These are phyloP conservation scores for Thecocarcelia acutangulata DNA, from an alignment of 2,888 invertebrate genomes.

Conservation along the genomic window DNA sequence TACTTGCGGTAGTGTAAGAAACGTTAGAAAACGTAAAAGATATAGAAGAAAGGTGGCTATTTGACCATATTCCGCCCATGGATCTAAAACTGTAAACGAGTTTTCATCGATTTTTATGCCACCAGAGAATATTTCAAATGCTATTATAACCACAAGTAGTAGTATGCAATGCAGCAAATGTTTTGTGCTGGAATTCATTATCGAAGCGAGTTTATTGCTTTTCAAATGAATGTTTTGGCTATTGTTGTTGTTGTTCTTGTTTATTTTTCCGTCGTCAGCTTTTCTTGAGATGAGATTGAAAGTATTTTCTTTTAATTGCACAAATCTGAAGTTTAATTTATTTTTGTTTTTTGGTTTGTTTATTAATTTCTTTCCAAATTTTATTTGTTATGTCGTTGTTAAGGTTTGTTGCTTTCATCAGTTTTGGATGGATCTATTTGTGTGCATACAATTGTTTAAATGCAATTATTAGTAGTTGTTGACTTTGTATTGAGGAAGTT, in stretches of 20 bases:
- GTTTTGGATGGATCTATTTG: slow-evolving; percentile 22
- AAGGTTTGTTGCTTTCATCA: no score
- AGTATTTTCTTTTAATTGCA: slow-evolving; percentile 5
- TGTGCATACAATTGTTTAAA: slow-evolving; percentile 44
- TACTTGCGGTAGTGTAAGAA: slow-evolving; percentile 94
- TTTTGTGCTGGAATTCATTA: slow-evolving; percentile 83
- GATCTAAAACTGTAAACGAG: slow-evolving; percentile 85
- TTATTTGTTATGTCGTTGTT: neutral
- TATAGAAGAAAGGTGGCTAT: slow-evolving; percentile 89
- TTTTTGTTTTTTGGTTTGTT: no score
- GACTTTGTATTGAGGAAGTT: slow-evolving; percentile 16
- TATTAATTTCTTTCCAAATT: slow-evolving; percentile 1
- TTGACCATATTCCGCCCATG: slow-evolving; percentile 91
- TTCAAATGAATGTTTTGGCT: neutral
- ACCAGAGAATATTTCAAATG: slow-evolving; percentile 87
- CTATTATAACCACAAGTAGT: slow-evolving; percentile 87
- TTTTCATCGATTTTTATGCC: slow-evolving; percentile 84
- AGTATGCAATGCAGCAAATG: slow-evolving; percentile 91
- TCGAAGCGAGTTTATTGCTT: slow-evolving; percentile 10
- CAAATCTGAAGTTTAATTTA: slow-evolving; percentile 6
- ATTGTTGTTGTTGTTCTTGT: slow-evolving; percentile 10
- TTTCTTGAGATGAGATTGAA: slow-evolving; percentile 9
- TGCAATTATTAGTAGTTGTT: slow-evolving; percentile 51
- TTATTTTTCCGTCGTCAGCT: neutral
- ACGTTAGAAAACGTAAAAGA: slow-evolving; percentile 88